A percentile compares a stretch with the other conserved stretches of the same genome.
These are phyloP conservation scores for Hydropsyche tenuis DNA, from an alignment of 1,140 invertebrate species.

Conservation along the genomic window DNA sequence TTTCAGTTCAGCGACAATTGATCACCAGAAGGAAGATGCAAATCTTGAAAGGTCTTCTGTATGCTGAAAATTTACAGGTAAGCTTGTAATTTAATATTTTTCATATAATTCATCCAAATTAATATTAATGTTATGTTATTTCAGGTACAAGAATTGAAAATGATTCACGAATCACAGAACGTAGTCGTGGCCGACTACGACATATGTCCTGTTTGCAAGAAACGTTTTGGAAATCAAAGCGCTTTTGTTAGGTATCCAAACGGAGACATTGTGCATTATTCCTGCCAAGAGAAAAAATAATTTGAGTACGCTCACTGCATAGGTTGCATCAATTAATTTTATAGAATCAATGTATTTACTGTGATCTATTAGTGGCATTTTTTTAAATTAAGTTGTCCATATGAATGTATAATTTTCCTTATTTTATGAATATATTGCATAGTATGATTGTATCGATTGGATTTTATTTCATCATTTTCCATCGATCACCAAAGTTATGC, in stretches of 20 bases:
- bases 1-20: conserved; percentile 76
- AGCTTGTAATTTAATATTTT: background rate
- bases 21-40: conserved; percentile 75
- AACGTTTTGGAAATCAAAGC: conserved; percentile 89
- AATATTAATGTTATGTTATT: conserved; percentile 25
- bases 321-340: background rate
- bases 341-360: conserved; percentile 21
- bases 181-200: conserved; percentile 85
- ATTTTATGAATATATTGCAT: conserved; percentile 6
- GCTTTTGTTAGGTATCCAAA: conserved; percentile 92
- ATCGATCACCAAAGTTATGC: no score
- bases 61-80: conserved; percentile 80
- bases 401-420: background rate
- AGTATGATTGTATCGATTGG: background rate
- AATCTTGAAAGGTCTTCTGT: conserved; percentile 80
- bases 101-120: background rate
- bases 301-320: background rate
- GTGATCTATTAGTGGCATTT: conserved; percentile 30
- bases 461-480: no score
- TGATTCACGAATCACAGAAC: conserved; percentile 80
- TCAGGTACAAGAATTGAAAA: conserved; percentile 79
- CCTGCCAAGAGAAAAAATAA: conserved; percentile 63
- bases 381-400: background rate
- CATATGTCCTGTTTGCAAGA: conserved; percentile 90
- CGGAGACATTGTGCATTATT: conserved; percentile 91